Base-by-base conservation (phyloP, 2,113 vertebrate genomes). In the Sminthopsis crassicaudata region DNA sequence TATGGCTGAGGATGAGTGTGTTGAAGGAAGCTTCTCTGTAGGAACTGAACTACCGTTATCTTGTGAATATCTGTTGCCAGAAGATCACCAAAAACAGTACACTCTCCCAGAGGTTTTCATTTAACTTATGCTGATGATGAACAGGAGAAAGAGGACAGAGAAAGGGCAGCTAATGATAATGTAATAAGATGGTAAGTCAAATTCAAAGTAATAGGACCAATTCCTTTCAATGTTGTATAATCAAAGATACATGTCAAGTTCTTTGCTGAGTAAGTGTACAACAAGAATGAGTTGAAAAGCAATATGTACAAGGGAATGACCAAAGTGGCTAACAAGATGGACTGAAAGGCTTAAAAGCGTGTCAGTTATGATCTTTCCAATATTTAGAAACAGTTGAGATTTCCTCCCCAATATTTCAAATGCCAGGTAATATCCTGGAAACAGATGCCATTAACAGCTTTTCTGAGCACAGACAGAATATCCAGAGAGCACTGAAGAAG, bases 281-380 rank as follows among this genome's bases (percentile, higher is more conserved):
- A 98, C 99, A 99, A 98, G 4, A 99, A 98, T 0, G 99, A 99
- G 97, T 99, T 99, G 54, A 99, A 99, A 97, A 99, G 98, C 27
- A 99, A 99, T 99, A 99, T 99, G 98, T 99, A 99, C 8, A 99
- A 99, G 51, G 99, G 99, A 98, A 99, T 99, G 90, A 99, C 97
- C 97, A 99, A 48, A 98, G 98, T 99, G 99, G 92, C 99, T 99
- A 1, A 99, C 97, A 9, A 99, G 98, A 92, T 99, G 99, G 0
- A 99, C 99, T 97, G 99, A 99, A 99, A 99, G 99, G 98, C 99
- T 99, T 57, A 99, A 99, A 53, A 99, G 96, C 99, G 99, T 99
- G 98, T 99, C 99, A 0, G 99, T 99, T 53, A 99, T 99, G 97
- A 99, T 99, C 97, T 99, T 99, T 97, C 99, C 99, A 97, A 99